Evolutionary conservation across 2,888 invertebrate species (phyloP).

Genomic region (Poecilus cupreus): DNA sequence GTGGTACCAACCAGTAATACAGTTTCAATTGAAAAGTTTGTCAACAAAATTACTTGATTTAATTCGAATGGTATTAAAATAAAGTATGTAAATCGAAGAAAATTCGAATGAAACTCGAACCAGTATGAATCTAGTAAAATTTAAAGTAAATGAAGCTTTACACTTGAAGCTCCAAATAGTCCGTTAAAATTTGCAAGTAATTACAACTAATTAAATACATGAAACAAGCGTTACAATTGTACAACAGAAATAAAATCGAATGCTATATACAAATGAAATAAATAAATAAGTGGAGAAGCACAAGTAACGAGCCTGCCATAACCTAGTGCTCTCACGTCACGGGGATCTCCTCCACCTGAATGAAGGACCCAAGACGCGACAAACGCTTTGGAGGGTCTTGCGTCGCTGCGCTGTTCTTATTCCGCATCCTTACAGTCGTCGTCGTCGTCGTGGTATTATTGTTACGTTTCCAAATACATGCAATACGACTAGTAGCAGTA

Average conservation of each 20-base stretch:
- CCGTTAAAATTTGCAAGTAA: constrained; percentile 9
- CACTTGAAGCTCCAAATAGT: constrained; percentile 14
- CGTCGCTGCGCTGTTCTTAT: constrained; percentile 62
- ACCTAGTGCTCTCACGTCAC: constrained; percentile 26
- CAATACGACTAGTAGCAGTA: constrained; percentile 86
- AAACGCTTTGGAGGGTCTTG: constrained; percentile 71
- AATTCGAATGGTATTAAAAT: too few species aligned
- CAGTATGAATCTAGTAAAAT: too few species aligned
- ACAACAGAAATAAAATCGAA: constrained; percentile 35
- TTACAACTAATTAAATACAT: constrained; percentile 14
- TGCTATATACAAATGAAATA: constrained; percentile 32
- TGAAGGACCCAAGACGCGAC: constrained; percentile 75
- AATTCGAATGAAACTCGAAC: too few species aligned
- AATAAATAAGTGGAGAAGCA: constrained; percentile 25
- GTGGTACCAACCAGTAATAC: too few species aligned
- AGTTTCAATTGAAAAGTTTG: too few species aligned
- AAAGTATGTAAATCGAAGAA: too few species aligned
- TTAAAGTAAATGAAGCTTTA: too few species aligned
- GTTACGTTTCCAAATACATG: constrained; percentile 83
- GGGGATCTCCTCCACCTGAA: constrained; percentile 70
- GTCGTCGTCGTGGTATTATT: constrained; percentile 1
- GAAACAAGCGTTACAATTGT: constrained; percentile 31
- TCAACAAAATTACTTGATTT: too few species aligned
- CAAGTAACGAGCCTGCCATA: constrained; percentile 6
- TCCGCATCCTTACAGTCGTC: constrained; percentile 63